Percentiles rank a stretch among this genome's conserved stretches.
Conservation (phyloP, 2,113 vertebrate genomes). For the Sinocyclocheilus rhinocerous region DNA sequence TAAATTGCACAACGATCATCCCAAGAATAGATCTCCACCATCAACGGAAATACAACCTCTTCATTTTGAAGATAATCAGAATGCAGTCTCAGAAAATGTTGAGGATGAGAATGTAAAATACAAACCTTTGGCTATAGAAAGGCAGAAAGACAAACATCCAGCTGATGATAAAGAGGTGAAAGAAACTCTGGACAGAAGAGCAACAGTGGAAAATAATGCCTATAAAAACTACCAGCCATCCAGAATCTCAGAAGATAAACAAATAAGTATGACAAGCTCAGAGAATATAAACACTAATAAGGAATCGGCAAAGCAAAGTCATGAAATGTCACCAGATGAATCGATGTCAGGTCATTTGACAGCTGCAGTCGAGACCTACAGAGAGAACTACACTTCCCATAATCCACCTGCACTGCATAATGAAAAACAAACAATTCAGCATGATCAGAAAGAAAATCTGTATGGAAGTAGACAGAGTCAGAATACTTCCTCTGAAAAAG, state of each 20-base stretch:
- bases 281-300: background rate
- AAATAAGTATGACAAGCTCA: background rate
- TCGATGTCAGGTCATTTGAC: background rate
- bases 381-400: background rate
- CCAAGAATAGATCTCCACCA: slow-evolving; percentile 5
- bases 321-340: background rate
- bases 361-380: slow-evolving; percentile 17
- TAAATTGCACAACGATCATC: background rate
- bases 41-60: background rate
- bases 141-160: background rate
- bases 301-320: background rate
- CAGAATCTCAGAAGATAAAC: background rate
- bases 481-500: slow-evolving; percentile 5
- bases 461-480: background rate
- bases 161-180: background rate
- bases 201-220: slow-evolving; percentile 3
- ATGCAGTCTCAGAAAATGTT: background rate
- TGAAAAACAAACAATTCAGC: slow-evolving; percentile 28
- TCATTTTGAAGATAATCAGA: slow-evolving; percentile 7
- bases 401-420: background rate
- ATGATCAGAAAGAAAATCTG: slow-evolving; percentile 17
- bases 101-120: background rate
- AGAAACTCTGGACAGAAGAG: background rate
- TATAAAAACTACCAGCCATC: slow-evolving; percentile 1
- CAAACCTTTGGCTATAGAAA: background rate